These are phyloP conservation scores for Petaurus breviceps DNA, from an alignment of 2,113 vertebrate genomes.

Conservation along the genomic window DNA sequence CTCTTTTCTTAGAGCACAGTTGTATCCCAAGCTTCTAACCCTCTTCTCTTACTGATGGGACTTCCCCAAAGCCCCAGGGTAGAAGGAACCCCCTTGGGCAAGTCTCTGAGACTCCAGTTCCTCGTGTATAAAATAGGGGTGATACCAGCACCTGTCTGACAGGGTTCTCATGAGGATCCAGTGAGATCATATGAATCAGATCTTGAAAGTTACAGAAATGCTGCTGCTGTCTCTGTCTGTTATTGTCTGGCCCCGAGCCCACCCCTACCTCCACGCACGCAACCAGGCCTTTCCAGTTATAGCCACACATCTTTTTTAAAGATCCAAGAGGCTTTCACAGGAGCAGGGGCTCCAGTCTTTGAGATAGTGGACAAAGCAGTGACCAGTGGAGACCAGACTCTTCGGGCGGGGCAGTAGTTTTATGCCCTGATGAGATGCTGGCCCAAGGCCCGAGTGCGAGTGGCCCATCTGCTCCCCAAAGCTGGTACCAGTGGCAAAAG, in stretches of 20 bases:
- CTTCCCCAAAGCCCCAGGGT: background rate
- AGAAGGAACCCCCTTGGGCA: background rate
- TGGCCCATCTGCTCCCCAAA: background rate
- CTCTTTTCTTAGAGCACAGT: background rate
- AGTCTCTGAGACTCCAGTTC: background rate
- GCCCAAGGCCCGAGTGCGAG: too few species aligned
- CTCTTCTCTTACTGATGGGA: too few species aligned
- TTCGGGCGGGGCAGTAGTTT: too few species aligned
- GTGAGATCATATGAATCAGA: background rate
- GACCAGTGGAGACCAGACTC: background rate
- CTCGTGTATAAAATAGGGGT: background rate
- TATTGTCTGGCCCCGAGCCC: background rate
- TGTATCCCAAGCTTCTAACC: background rate
- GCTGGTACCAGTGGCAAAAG: background rate
- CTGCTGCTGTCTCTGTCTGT: background rate
- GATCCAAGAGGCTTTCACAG: background rate
- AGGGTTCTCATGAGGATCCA: background rate
- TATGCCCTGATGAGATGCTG: background rate
- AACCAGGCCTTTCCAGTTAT: background rate
- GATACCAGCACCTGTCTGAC: background rate
- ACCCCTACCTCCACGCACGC: background rate
- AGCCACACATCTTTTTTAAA: background rate
- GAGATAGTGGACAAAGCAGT: background rate
- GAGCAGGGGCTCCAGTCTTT: background rate
- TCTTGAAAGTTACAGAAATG: background rate